A percentile compares a stretch with the other conserved stretches of the same genome.
Conservation (phyloP, 2,797 vertebrate genomes). For the Fistularia commersonii region DNA sequence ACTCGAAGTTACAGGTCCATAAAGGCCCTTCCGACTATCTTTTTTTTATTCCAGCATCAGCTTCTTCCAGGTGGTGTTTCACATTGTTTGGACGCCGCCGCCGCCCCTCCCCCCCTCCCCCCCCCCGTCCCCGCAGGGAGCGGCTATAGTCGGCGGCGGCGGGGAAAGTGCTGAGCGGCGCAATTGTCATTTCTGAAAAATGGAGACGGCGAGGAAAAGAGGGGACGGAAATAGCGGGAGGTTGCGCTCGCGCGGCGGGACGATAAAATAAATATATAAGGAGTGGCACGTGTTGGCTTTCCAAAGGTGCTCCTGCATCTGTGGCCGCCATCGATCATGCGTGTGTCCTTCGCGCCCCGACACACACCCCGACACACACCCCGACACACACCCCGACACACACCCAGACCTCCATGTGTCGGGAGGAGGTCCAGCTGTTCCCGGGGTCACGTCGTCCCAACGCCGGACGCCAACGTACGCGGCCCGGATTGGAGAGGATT, state of each 20-base stretch:
- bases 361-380: no score
- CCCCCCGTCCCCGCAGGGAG: constrained; percentile 28
- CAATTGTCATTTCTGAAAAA: constrained; percentile 70
- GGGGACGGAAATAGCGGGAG: constrained; percentile 60
- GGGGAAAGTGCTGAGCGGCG: constrained; percentile 55
- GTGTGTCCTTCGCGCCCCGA: constrained; percentile 56
- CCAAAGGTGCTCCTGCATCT: constrained; percentile 59
- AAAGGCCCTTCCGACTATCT: no score
- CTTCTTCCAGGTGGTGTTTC: constrained; percentile 21
- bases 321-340: constrained; percentile 71
- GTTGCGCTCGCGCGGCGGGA: no score
- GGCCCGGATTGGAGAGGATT: no score
- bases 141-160: constrained; percentile 40
- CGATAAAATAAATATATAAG: constrained; percentile 15
- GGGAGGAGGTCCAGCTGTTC: no score
- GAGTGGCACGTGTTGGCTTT: constrained; percentile 55
- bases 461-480: no score
- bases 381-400: no score
- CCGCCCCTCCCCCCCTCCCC: no score
- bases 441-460: no score
- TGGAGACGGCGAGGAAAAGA: constrained; percentile 54
- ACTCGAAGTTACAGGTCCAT: no score
- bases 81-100: constrained; percentile 36
- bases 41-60: constrained; percentile 15
- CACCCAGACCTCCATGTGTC: no score